Base-by-base conservation (phyloP, 2,888 invertebrate species). In the Callosobruchus maculatus region DNA sequence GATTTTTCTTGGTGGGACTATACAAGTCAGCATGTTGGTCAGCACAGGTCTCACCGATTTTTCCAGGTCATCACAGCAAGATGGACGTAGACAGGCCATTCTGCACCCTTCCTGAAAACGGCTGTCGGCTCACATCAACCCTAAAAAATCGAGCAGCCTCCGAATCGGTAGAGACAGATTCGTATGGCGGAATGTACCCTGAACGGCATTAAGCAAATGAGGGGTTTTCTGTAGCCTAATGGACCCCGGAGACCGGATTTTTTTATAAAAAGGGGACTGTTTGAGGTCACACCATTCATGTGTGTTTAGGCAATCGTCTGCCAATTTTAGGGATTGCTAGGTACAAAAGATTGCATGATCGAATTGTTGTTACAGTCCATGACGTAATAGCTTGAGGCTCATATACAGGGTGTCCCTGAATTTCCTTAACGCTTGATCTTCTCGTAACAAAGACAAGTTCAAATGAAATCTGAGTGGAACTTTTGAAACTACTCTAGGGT, bases 221-320 rank as follows among this genome's bases (percentile, higher is more conserved):
- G 49, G 49, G 5, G 13, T 49, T 49, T 1, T 1, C 49, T 5
- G 49, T 49, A 18, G 3, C 49, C 49, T 7, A 49, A 49, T 49
- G 49, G 49, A 49, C 49, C 49, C 49, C 1, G 13, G 9, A 18
- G 13, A 1, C 13, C 13, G 49, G 1, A 5, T 13, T 49, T 3
- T 49, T 49, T 49, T 49, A 13, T 1, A 49, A 49, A 49, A 49
- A 49, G 26, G 49, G 49, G 13, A 13, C 1, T 49, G 49, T 7
- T 13, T 18, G 49, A 49, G 9, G 49, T 49, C 49, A 49, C 13
- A 5, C 13, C 49, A 49, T 13, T 1, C 13, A 18, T 49, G 49
- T 7, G 49, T 1, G 3, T 49, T 7, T 49, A 13, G 49, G 13
- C 49, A 49, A 1, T 1, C 13, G 49, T 49, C 13, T 83, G 30